Evolutionary conservation across 1,140 invertebrate species (phyloP).

Genomic region (Cyclina sinensis): DNA sequence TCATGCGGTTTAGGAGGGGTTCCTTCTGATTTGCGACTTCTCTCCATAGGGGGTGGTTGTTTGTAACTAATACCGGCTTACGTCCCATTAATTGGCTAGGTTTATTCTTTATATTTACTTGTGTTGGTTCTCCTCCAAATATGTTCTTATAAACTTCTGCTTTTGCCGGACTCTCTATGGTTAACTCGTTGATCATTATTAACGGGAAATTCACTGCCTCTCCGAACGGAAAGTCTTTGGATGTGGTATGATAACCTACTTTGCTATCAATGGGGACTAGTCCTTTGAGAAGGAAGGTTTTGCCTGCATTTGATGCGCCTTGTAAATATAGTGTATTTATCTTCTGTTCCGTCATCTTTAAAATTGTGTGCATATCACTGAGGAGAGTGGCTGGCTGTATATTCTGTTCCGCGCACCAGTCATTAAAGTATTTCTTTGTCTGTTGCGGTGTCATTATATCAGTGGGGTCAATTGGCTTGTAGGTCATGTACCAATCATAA

Average conservation of each 20-base stretch:
- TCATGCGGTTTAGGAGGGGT: background rate
- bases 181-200: background rate
- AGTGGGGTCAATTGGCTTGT: background rate
- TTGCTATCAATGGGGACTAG: background rate
- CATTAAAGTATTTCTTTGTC: too few relatives aligned
- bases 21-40: background rate
- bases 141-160: constrained; percentile 22
- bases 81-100: background rate
- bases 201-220: background rate
- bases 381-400: background rate
- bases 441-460: too few relatives aligned
- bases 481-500: background rate
- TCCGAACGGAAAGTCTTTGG: background rate
- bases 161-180: background rate
- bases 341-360: background rate
- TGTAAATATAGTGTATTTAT: constrained; percentile 11
- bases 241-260: constrained; percentile 11
- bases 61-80: background rate
- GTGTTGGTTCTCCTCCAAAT: background rate
- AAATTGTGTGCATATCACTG: background rate
- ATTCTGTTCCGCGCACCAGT: background rate
- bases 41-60: background rate
- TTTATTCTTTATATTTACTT: constrained; percentile 24
- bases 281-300: background rate
- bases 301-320: background rate